Base-by-base conservation (phyloP, 2,797 vertebrate genomes). In the Sitta carolinensis region DNA sequence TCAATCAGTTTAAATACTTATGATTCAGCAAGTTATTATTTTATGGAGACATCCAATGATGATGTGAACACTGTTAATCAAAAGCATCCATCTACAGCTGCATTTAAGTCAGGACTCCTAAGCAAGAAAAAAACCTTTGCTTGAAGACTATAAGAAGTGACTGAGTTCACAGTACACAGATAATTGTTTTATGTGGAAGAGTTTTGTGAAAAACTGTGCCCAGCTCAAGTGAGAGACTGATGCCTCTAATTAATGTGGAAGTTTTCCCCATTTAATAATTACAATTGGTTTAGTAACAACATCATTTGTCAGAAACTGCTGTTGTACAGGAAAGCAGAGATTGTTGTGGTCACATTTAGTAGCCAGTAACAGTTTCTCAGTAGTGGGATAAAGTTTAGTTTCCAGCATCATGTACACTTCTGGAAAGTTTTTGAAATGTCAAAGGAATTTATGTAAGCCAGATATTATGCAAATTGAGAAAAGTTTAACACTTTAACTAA, bases 241-340 rank as follows among this genome's bases (percentile, higher is more conserved):
- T 1, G 1, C 7, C 29, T 50, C 18, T 45, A 73, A 64, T 61
- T 80, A 52, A 59, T 16, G 6, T 15, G 16, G 1, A 3, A 0
- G 1, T 4, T 54, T 64, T 89, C 30, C 42, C 38, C 30, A 61
- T 40, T n/a, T 61, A 34, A 22, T 70, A 51, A 32, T 45, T 86
- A 18, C 12, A 70, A 88, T 7, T 38, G 17, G 34, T 81, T 75
- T 45, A 57, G 19, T 78, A 67, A 63, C 30, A 63, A 29, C 15
- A 66, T 38, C 7, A 55, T 40, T 21, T 69, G 30, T 79, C 34
- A 84, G 77, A 50, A 90, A 70, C 17, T 58, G 45, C 5, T 25
- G 20, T 16, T 52, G 19, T 38, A 59, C 11, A 32, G 23, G 29
- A 48, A 5, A 78, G 7, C 13, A 80, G 73, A 64, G 45, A 57